Percentiles rank a stretch among this genome's conserved stretches.
Conservation (phyloP, 2,113 vertebrate species). For the Chiloscyllium plagiosum region DNA sequence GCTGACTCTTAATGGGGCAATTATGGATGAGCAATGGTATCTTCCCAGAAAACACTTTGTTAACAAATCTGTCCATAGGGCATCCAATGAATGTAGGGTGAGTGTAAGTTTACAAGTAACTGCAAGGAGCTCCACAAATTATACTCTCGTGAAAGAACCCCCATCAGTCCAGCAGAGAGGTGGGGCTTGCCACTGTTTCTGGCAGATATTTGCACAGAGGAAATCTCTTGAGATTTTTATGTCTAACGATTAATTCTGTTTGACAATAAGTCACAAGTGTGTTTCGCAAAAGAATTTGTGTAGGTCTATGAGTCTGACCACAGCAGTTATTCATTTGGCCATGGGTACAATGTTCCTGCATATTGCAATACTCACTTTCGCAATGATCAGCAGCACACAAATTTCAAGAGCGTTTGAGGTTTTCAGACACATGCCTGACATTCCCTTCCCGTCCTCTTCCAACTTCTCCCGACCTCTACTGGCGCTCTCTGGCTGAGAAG, state of each 20-base stretch:
- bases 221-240: neutral
- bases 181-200: neutral
- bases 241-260: neutral
- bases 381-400: neutral
- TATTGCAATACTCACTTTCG: neutral
- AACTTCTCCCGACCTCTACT: neutral
- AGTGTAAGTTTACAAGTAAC: neutral
- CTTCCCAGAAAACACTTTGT: too few relatives aligned
- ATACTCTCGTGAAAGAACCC: neutral
- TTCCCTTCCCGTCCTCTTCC: neutral
- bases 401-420: neutral
- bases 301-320: neutral
- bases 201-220: neutral
- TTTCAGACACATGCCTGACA: neutral
- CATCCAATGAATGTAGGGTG: neutral
- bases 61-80: neutral
- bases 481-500: neutral
- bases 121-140: neutral
- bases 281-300: neutral
- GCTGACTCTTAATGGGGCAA: too few relatives aligned
- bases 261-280: neutral
- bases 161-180: neutral
- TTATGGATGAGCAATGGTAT: too few relatives aligned
- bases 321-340: neutral
- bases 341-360: neutral